Evolutionary conservation across 2,113 vertebrate genomes (phyloP), one percentile per base, ranked within the genome.

Genomic region (Todiramphus chloris): DNA sequence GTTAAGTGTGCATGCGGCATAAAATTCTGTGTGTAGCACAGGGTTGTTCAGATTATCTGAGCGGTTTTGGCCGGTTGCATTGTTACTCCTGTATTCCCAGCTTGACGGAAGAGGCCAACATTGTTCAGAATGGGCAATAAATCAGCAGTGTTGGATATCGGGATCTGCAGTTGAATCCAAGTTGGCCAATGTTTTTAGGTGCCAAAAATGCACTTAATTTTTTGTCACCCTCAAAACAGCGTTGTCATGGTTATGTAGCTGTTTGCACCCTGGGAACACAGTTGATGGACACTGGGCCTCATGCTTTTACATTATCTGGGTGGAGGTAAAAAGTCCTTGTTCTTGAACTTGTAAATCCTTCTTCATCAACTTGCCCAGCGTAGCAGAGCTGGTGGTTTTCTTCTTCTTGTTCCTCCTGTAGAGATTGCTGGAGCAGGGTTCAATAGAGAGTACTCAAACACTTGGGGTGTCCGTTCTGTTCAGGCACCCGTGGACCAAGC

Each of bases 41-140:
- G 67, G 39, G 39, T n/a, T 76, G 55, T 35, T 81, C 27, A 68
- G 53, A 64, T 46, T 56, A 56, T 94, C 91, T 23, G 64, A 39
- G n/a, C 10, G 9, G 64, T 96, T 96, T 89, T 93, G 87, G 83
- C 92, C 92, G 50, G 27, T 72, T 87, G 39, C 31, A 11, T 83
- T 90, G 60, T 92, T 89, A 81, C 33, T 82, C 58, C 58, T 85
- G 19, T 89, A 93, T 75, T 97, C 86, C 95, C 92, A 89, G 77
- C 93, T 43, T 66, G 89, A 96, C 58, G 53, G 14, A 76, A 66
- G 46, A 89, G 82, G 94, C 94, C 90, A 94, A 46, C 48, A 6
- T 44, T 76, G 74, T 73, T 91, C 84, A 37, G 66, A 77, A 53
- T 13, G n/a, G 50, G 53, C 41, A 41, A 25, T 85, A 85, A 77